Percentiles rank a stretch among this genome's conserved stretches.
phyloP scores from a whole-genome alignment of 2,888 invertebrate genomes.

The Stenolophus ochropezus region DNA sequence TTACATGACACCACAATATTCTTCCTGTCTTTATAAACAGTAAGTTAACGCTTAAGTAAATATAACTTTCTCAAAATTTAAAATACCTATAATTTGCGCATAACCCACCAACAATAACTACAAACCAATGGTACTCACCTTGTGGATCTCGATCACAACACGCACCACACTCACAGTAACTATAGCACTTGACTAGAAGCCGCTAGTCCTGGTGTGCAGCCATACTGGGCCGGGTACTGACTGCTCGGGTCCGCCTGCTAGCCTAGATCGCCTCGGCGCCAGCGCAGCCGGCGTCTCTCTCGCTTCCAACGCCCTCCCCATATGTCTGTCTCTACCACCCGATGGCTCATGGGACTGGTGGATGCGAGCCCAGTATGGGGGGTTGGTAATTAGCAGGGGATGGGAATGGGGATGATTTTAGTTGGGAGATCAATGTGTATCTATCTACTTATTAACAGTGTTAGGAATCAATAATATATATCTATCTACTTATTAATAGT shows the following conservation, averaged over 20 bases:
- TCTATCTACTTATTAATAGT: not conserved
- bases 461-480: not conserved
- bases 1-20: too few species aligned
- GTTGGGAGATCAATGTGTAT: not conserved
- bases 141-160: not conserved
- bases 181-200: slow-evolving; percentile 49
- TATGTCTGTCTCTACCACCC: slow-evolving; percentile 14
- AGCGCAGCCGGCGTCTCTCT: slow-evolving; percentile 13
- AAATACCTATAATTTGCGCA: too few species aligned
- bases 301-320: not conserved
- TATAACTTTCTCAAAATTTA: too few species aligned
- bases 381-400: not conserved
- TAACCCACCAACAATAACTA: not conserved
- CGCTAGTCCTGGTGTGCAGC: slow-evolving; percentile 21
- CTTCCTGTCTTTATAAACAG: too few species aligned
- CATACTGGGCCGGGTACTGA: slow-evolving; percentile 51
- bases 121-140: too few species aligned
- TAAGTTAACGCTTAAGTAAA: too few species aligned
- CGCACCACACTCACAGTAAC: not conserved
- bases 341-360: too few species aligned
- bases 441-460: not conserved
- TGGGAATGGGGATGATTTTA: not conserved
- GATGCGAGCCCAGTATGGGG: not conserved
- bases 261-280: slow-evolving; percentile 15
- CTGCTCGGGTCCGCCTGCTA: slow-evolving; percentile 48